Evolutionary conservation across 2,888 invertebrate species (phyloP).

Genomic region (Eilema caniola): DNA sequence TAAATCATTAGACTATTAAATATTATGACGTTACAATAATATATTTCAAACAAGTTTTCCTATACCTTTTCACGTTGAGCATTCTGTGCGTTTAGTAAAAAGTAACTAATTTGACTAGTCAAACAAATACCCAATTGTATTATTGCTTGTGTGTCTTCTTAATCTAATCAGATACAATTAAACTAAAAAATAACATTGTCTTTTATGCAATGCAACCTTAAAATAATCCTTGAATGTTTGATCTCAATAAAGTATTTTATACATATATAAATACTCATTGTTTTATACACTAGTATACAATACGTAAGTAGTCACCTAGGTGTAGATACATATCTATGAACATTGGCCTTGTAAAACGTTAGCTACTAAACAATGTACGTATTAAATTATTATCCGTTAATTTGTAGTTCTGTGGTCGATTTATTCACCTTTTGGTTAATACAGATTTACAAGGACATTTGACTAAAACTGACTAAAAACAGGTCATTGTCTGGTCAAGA

Average conservation of each 20-base stretch:
- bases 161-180: constrained; percentile 2
- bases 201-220: constrained; percentile 47
- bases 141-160: neutral
- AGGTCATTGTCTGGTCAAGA: neutral
- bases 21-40: too few relatives aligned
- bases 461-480: neutral
- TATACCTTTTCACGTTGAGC: too few relatives aligned
- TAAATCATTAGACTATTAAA: too few relatives aligned
- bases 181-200: constrained; percentile 7
- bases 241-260: constrained; percentile 46
- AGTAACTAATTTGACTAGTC: too few relatives aligned
- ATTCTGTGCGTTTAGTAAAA: too few relatives aligned
- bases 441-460: constrained; percentile 11
- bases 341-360: constrained; percentile 51
- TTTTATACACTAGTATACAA: constrained; percentile 47
- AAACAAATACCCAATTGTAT: neutral
- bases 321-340: constrained; percentile 58
- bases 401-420: constrained; percentile 37
- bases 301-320: constrained; percentile 34
- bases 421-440: constrained; percentile 30
- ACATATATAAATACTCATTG: constrained; percentile 43
- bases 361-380: constrained; percentile 50
- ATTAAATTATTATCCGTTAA: constrained; percentile 50
- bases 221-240: constrained; percentile 43
- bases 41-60: too few relatives aligned